Conservation (phyloP, 2,888 invertebrate genomes). For the Lithophane semibrunnea region DNA sequence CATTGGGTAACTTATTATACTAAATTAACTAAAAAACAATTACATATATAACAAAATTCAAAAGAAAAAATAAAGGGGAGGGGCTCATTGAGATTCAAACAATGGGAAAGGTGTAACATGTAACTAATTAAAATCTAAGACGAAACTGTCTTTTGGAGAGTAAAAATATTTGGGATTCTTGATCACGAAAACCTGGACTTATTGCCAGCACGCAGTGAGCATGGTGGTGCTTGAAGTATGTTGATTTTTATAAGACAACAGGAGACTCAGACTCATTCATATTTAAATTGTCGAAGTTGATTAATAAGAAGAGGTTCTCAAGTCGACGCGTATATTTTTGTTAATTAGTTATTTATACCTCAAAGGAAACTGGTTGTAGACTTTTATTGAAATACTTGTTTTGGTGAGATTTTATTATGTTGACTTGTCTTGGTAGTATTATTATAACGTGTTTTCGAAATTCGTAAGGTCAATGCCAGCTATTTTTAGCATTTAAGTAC, state of each 20-base stretch:
- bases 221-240: neutral
- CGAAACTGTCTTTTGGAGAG: neutral
- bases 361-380: neutral
- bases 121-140: no score
- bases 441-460: neutral
- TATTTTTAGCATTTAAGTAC: neutral
- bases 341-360: neutral
- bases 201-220: neutral
- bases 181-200: neutral
- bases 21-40: no score
- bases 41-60: no score
- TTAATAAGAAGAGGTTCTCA: no score
- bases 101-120: no score
- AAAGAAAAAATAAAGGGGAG: no score
- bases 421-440: neutral
- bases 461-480: neutral
- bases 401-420: neutral
- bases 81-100: no score
- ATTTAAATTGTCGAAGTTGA: no score
- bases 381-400: neutral
- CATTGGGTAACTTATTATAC: no score
- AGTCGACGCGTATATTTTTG: no score
- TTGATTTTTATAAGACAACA: neutral
- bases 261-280: neutral
- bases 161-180: neutral